These are phyloP conservation scores for Entomobrya proxima DNA, from an alignment of 2,888 invertebrate species.

Conservation along the genomic window DNA sequence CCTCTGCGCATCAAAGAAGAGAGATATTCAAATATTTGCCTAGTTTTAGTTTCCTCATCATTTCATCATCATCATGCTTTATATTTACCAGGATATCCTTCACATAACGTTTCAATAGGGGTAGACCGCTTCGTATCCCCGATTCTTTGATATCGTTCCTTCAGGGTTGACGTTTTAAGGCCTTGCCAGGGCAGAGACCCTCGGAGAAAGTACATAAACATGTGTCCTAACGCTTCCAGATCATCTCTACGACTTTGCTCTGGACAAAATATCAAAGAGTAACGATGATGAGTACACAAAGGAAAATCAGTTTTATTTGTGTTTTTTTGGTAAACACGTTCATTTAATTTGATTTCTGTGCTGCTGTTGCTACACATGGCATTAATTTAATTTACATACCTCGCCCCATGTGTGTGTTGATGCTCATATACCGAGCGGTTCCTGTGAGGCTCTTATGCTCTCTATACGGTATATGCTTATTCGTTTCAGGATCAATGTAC, in stretches of 20 bases:
- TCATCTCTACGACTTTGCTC: constrained; percentile 99
- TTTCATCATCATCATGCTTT: neutral
- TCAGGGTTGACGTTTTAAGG: constrained; percentile 98
- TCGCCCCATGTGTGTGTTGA: constrained; percentile 99
- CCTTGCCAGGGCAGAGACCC: constrained; percentile 96
- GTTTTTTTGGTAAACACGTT: neutral
- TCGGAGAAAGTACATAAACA: constrained; percentile 99
- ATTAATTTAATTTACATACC: constrained; percentile 79
- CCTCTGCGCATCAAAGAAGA: constrained; percentile 83
- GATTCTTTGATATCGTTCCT: constrained; percentile 99
- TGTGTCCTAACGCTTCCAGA: constrained; percentile 99
- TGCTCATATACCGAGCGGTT: constrained; percentile 99
- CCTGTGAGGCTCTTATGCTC: constrained; percentile 99
- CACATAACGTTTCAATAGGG: constrained; percentile 92
- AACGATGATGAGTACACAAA: neutral
- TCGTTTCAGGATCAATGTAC: constrained; percentile 99
- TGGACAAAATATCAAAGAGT: constrained; percentile 77
- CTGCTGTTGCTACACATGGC: neutral
- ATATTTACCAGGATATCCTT: constrained; percentile 82
- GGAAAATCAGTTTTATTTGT: neutral
- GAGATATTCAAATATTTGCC: neutral
- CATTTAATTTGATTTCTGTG: neutral
- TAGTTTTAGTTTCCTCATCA: neutral
- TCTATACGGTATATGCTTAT: constrained; percentile 99
- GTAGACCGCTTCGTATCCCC: constrained; percentile 99